Evolutionary conservation across 1,140 invertebrate species (phyloP), one percentile per base, ranked within the genome.

Genomic region (Drosophila insularis): DNA sequence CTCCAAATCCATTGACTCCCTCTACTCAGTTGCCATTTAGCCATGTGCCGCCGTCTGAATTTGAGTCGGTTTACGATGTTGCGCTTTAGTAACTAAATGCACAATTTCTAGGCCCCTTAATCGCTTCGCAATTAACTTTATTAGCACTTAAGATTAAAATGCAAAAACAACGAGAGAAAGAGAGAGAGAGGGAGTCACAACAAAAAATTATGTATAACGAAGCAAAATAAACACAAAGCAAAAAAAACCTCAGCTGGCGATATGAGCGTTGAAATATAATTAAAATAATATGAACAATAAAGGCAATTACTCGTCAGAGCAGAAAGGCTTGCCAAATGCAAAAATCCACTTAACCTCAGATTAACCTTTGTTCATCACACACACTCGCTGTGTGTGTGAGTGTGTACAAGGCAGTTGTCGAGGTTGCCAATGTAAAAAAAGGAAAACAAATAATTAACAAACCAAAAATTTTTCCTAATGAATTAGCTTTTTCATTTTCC

Each of bases 211-310:
- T 13, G 3, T 37, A 37, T 46, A 46, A 17, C 14, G 39, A 40
- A 40, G 39, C 13, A 6, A 43, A 46, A 46, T 2, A 1, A 43
- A 14, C n/a, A 43, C 5, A 14, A 14, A 43, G 46, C 23, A 23
- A 39, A 23, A 71, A 79, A 78, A 72, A 81, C 64, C 75, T 68
- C 81, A 71, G 82, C 82, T 66, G 73, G 81, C 68, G 74, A 71
- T 71, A 40, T 61, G 23, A 76, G 17, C 46, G 53, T 43, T 55
- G 11, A 68, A 59, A 72, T 65, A 55, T 71, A 87, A 87, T 82
- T 79, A 87, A 81, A 75, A 68, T 86, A 86, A 72, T 82, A 86
- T 82, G 67, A 79, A 73, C 68, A 79, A 85, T 85, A 86, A 81
- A 85, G 63, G 50, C 61, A 85, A 78, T 81, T 86, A 67, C 66